Base-by-base conservation (phyloP, 30 jellyfish, hydroid and myxozoan genomes). In the Aurelia sp. region DNA sequence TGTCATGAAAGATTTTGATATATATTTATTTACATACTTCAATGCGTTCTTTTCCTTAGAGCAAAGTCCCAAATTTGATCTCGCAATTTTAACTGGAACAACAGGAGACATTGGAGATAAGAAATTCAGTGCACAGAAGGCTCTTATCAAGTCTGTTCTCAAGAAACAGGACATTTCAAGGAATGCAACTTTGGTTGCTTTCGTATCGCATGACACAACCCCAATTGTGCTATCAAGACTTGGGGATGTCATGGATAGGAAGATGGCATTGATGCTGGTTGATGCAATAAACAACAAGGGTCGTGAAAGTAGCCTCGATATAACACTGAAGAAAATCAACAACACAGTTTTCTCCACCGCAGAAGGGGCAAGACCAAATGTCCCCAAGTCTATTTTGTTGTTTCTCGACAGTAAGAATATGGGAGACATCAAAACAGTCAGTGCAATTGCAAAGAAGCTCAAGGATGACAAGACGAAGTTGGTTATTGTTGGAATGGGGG, bases 371-470 rank as follows among this genome's bases (percentile, higher is more conserved):
- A 76, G 97, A 71, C 80, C 30, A 5, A 82, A 70, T 19, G 84
- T 85, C 35, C 96, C 97, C 5, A 93, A 83, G 82, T 79, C 98
- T 4, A 62, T 93, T 17, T 78, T 93, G 50, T 73, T 88, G 66
- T 93, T 93, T 78, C 91, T 84, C 33, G 96, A 93, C 79, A 72
- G 66, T 37, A 69, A 74, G 47, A 21, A 62, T 13, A 15, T 71
- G 18, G 89, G 85, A 37, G 85, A 76, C 73, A 67, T 47, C n/a
- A 27, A 58, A 13, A 92, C 58, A 16, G 50, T 92, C 47, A 86
- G 91, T 37, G 65, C 58, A 44, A 86, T 81, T 48, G 97, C 98
- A 17, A 52, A 53, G 30, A 90, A 91, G 11, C 79, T 88, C 61
- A 77, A 80, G 69, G 97, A 83, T 19, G 73, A 76, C 7, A 89